Conservation (phyloP, 2,888 invertebrate species). For the Esperia sulphurella region DNA sequence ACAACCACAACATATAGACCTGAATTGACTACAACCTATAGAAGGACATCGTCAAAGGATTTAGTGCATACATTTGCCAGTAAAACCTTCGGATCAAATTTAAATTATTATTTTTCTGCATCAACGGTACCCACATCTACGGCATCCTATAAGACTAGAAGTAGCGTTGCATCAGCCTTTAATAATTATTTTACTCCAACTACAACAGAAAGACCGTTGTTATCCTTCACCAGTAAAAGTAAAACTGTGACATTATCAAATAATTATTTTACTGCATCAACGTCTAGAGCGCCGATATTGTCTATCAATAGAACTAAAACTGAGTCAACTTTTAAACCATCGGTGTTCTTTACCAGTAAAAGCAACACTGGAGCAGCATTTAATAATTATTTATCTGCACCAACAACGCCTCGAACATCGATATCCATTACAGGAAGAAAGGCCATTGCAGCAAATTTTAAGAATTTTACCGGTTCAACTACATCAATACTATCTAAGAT, state of each 20-base stretch:
- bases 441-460: too few species aligned
- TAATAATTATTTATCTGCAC: too few species aligned
- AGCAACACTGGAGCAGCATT: too few species aligned
- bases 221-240: too few species aligned
- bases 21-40: conserved; percentile 12
- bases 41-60: neutral
- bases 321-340: too few species aligned
- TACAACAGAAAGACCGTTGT: conserved; percentile 11
- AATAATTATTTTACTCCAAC: conserved; percentile 1
- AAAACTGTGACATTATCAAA: too few species aligned
- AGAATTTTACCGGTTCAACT: neutral
- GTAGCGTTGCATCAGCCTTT: neutral
- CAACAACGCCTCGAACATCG: too few species aligned
- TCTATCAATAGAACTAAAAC: too few species aligned
- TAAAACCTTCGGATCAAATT: neutral
- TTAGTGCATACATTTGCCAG: neutral
- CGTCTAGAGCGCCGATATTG: neutral
- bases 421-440: too few species aligned
- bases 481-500: neutral
- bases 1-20: neutral
- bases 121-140: neutral
- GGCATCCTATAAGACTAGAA: neutral
- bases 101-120: neutral
- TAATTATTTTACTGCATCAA: neutral
- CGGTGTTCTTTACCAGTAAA: too few species aligned